A percentile compares a stretch with the other conserved stretches of the same genome.
Conservation (phyloP, 1,140 invertebrate genomes). For the Drosophila murphyi region DNA sequence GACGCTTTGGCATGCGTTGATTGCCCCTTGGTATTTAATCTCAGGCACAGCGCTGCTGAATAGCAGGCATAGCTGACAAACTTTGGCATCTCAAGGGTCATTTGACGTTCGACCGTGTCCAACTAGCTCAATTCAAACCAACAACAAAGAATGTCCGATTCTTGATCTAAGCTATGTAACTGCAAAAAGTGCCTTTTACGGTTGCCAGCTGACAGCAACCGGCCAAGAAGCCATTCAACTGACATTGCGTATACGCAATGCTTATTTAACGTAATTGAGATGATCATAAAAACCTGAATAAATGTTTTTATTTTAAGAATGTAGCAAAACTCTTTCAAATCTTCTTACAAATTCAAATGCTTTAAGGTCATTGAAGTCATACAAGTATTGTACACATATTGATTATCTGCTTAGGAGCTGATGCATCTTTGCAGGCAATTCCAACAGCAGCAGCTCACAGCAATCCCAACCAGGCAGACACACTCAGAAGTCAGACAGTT, state of each 20-base stretch:
- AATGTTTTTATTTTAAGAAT: too few species aligned
- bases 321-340: too few species aligned
- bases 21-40: conserved; percentile 69
- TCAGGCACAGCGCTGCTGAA: conserved; percentile 35
- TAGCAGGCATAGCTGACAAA: conserved; percentile 20
- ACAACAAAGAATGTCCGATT: too few species aligned
- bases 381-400: too few species aligned
- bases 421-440: too few species aligned
- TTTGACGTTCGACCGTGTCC: conserved; percentile 6
- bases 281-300: too few species aligned
- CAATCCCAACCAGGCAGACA: conserved; percentile 19
- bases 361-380: too few species aligned
- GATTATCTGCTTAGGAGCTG: too few species aligned
- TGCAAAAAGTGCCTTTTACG: too few species aligned
- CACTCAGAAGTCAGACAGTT: background rate
- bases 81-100: conserved; percentile 22
- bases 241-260: background rate
- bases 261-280: background rate
- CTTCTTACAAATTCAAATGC: too few species aligned
- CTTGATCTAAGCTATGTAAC: background rate
- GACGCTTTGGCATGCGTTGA: conserved; percentile 58
- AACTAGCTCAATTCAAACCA: background rate
- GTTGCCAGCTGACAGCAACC: too few species aligned
- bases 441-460: background rate
- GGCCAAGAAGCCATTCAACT: background rate